Conservation (phyloP, 2,797 vertebrate species). For the Urocyon cinereoargenteus region DNA sequence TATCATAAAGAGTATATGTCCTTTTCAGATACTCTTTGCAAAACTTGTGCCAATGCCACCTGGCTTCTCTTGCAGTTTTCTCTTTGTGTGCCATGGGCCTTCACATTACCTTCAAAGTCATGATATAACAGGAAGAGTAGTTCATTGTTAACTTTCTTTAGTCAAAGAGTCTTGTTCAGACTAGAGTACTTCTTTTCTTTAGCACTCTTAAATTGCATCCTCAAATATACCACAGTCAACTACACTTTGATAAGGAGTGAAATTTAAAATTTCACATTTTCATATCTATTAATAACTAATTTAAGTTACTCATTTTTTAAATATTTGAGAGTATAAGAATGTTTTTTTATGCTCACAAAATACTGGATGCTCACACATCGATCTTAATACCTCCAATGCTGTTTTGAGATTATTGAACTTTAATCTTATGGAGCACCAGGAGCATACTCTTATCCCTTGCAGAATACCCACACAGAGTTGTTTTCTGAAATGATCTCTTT, state of each 20-base stretch:
- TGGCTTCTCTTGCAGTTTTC: not conserved
- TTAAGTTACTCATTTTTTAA: not conserved
- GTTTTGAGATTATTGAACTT: not conserved
- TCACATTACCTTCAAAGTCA: not conserved
- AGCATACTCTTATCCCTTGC: not conserved
- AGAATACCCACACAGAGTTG: rapidly evolving
- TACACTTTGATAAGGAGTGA: not conserved
- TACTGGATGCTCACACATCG: not conserved
- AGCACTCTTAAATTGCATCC: not conserved
- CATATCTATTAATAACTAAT: not conserved
- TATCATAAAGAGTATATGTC: not conserved
- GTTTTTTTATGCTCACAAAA: not conserved
- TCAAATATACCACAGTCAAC: not conserved
- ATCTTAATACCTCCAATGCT: not conserved
- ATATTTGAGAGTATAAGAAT: not conserved
- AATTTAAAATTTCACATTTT: not conserved
- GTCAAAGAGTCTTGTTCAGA: not conserved
- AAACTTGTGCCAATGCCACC: not conserved
- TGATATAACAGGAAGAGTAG: not conserved
- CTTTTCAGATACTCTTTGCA: not conserved
- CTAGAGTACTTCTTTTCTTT: not conserved
- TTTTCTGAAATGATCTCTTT: not conserved
- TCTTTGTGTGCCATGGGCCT: not conserved
- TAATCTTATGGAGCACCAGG: not conserved
- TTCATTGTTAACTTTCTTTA: not conserved